phyloP scores from a whole-genome alignment of 2,888 invertebrate genomes.

The Ametastegia equiseti region DNA sequence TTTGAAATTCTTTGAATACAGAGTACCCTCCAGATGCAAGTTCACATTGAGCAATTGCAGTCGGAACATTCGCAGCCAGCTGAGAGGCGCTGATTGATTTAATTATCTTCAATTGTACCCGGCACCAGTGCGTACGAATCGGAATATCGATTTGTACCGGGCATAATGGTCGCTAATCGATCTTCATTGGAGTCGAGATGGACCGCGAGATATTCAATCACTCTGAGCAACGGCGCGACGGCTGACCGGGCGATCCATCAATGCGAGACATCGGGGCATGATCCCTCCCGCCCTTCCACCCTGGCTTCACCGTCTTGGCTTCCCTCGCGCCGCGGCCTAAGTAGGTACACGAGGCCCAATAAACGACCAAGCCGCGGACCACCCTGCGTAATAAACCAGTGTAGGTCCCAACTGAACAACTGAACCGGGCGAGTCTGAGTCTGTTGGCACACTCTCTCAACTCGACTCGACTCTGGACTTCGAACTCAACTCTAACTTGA shows the following conservation, averaged over 20 bases:
- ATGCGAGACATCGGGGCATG: constrained; percentile 55
- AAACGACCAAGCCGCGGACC: constrained; percentile 38
- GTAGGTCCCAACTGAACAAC: constrained; percentile 34
- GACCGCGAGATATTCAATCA: constrained; percentile 70
- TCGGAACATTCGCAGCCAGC: constrained; percentile 1
- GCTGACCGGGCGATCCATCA: constrained; percentile 68
- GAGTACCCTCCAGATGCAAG: neutral
- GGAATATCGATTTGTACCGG: constrained; percentile 64
- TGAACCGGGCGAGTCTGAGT: neutral
- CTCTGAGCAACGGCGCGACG: constrained; percentile 64
- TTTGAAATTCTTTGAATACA: neutral
- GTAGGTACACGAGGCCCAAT: constrained; percentile 44
- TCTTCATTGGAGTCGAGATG: constrained; percentile 69
- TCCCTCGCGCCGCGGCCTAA: constrained; percentile 51
- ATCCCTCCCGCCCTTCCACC: constrained; percentile 42
- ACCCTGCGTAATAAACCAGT: constrained; percentile 46
- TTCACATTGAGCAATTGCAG: neutral
- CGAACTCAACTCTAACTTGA: neutral
- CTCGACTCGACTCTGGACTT: constrained; percentile 6
- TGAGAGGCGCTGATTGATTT: constrained; percentile 56
- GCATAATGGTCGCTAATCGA: constrained; percentile 67
- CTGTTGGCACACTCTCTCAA: constrained; percentile 30
- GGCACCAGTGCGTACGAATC: constrained; percentile 59
- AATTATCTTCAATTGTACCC: constrained; percentile 56
- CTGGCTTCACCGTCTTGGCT: constrained; percentile 49